Base-by-base conservation (phyloP, 2,113 vertebrate genomes). In the Prochilodus magdalenae region DNA sequence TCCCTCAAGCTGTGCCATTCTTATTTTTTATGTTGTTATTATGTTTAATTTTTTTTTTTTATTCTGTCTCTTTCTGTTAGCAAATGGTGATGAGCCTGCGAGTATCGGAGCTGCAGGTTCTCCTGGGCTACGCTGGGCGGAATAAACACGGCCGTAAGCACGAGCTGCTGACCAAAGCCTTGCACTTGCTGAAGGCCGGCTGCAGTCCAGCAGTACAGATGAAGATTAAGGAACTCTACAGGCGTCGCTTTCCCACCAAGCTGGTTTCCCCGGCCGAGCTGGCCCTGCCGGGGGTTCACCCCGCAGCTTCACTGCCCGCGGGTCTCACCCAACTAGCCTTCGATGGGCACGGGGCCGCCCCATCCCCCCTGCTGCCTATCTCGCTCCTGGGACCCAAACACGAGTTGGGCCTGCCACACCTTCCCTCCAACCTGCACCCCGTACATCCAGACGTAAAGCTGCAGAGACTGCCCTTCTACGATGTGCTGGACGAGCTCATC, bases 41-140 rank as follows among this genome's bases (percentile, higher is more conserved):
- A 24, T 55, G 2, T 59, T 59, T n/a, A 3, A 5, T 59, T 1
- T 6, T 24, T 12, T n/a, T 4, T 60, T 60, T 13, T 1, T 2
- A 0, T 18, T 24, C 24, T 24, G 3, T 53, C 0, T n/a, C 24
- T 53, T 18, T 16, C 14, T 75, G 33, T 62, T 94, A 99, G 98
- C 98, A 99, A 98, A 99, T 99, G 98, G 98, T 99, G 93, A 99
- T 99, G 97, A 99, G 98, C 96, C 97, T 99, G 93, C 93, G 98
- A 88, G 98, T 99, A 81, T 99, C 98, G 75, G 98, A 99, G 91
- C 96, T 99, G 89, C 98, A 99, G 95, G 98, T 99, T 86, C 94
- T 99, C 84, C 94, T 99, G 94, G 97, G 98, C 85, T 99, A 99
- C 91, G 98, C 97, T 0, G 98, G 98, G 44, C 94, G 98, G 89